Conservation (phyloP, 2,113 vertebrate species). For the Paracanthobrama guichenoti region DNA sequence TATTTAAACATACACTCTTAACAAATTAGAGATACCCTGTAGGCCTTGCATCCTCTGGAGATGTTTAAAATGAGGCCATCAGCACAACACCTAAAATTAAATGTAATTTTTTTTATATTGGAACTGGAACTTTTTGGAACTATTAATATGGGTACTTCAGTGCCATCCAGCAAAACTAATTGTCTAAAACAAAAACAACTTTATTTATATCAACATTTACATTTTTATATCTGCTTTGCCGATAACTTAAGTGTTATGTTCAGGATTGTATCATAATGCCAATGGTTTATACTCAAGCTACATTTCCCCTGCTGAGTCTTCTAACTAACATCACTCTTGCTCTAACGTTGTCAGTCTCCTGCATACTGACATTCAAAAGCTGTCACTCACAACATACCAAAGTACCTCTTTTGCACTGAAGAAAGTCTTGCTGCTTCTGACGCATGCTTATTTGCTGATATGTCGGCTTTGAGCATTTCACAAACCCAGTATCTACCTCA, state of each 20-base stretch:
- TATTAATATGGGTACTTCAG: not conserved
- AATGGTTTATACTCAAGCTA: not conserved
- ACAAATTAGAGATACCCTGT: too few relatives aligned
- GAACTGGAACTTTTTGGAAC: too few relatives aligned
- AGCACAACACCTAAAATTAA: not conserved
- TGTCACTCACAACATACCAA: not conserved
- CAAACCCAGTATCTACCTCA: not conserved
- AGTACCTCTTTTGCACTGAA: not conserved
- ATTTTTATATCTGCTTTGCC: not conserved
- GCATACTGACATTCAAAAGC: not conserved
- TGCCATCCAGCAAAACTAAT: not conserved
- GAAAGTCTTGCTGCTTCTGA: constrained; percentile 1
- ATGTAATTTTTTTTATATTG: not conserved
- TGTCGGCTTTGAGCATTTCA: constrained; percentile 11
- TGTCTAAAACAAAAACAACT: not conserved
- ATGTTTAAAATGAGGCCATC: not conserved
- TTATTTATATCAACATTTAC: not conserved
- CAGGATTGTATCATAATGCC: not conserved
- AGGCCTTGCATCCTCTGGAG: not conserved
- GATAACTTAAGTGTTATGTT: not conserved
- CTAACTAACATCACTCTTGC: not conserved
- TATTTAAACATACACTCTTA: too few relatives aligned
- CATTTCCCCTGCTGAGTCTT: not conserved
- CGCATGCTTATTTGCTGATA: constrained; percentile 15
- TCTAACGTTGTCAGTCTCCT: not conserved